phyloP scores from a whole-genome alignment of 2,113 vertebrate species.

The Sapajus apella region DNA sequence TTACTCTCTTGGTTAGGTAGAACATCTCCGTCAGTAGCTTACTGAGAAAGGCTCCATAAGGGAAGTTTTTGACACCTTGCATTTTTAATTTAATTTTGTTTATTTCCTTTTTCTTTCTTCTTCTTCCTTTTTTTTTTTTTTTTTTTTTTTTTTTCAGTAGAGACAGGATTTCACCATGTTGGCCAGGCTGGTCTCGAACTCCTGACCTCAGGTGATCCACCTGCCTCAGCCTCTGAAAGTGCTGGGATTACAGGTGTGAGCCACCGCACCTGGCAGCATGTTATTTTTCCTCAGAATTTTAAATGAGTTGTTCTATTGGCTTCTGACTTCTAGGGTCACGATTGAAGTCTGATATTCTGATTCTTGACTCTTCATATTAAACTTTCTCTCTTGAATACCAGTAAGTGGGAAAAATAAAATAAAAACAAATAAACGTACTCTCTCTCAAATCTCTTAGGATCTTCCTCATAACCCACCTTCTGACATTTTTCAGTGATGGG shows the following conservation, averaged over 20 bases:
- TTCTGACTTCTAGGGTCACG: background rate
- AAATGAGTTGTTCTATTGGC: background rate
- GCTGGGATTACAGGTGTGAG: too few species aligned
- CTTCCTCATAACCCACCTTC: background rate
- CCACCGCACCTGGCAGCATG: too few species aligned
- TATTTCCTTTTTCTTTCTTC: too few species aligned
- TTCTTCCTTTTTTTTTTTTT: too few species aligned
- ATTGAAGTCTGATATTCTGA: background rate
- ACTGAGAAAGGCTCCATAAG: background rate
- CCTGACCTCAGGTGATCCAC: too few species aligned
- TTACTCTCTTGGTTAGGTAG: background rate
- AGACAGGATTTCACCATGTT: too few species aligned
- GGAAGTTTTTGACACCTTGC: background rate
- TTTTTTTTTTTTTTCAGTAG: too few species aligned
- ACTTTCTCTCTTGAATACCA: background rate
- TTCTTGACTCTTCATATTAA: constrained; percentile 6
- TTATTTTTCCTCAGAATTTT: constrained; percentile 27
- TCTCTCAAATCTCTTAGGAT: background rate
- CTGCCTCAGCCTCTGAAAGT: too few species aligned
- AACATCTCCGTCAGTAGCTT: background rate
- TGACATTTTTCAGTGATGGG: background rate
- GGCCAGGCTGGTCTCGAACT: too few species aligned
- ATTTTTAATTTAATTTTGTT: background rate
- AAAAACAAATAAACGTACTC: background rate
- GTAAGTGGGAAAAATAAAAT: too few species aligned